Percentiles rank a stretch among this genome's conserved stretches.
phyloP scores from a whole-genome alignment of 2,888 invertebrate genomes.

The Leptopilina drosophilae region DNA sequence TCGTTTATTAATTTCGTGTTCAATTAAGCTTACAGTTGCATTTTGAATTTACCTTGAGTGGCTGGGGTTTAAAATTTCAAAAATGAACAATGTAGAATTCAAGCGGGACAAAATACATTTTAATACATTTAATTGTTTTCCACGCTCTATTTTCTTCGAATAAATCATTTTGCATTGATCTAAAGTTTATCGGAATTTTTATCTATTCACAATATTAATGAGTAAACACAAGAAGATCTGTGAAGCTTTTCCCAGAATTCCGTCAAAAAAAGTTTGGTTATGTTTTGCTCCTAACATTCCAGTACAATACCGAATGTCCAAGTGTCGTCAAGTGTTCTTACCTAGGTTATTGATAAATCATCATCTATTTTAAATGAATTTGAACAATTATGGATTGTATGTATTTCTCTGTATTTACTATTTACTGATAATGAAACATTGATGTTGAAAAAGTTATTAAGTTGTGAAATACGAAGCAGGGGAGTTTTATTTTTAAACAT shows the following conservation, averaged over 20 bases:
- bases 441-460: too few relatives aligned
- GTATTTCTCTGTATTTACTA: background rate
- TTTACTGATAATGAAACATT: background rate
- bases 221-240: background rate
- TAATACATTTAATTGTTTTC: slow-evolving; percentile 55
- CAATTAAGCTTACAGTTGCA: slow-evolving; percentile 49
- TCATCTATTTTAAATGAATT: background rate
- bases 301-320: slow-evolving; percentile 41
- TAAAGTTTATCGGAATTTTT: background rate
- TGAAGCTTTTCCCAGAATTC: slow-evolving; percentile 58
- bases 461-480: too few relatives aligned
- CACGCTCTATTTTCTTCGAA: slow-evolving; percentile 14
- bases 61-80: slow-evolving; percentile 75
- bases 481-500: too few relatives aligned
- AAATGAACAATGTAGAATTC: slow-evolving; percentile 74
- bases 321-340: slow-evolving; percentile 39
- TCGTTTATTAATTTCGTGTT: background rate
- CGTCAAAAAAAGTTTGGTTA: slow-evolving; percentile 67
- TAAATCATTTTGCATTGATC: background rate
- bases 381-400: slow-evolving; percentile 30
- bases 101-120: slow-evolving; percentile 69
- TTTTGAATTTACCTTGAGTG: slow-evolving; percentile 64
- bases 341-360: slow-evolving; percentile 8
- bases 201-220: background rate
- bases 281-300: slow-evolving; percentile 58